These are phyloP conservation scores for Mamestra brassicae DNA, from an alignment of 2,888 invertebrate genomes.

Conservation along the genomic window DNA sequence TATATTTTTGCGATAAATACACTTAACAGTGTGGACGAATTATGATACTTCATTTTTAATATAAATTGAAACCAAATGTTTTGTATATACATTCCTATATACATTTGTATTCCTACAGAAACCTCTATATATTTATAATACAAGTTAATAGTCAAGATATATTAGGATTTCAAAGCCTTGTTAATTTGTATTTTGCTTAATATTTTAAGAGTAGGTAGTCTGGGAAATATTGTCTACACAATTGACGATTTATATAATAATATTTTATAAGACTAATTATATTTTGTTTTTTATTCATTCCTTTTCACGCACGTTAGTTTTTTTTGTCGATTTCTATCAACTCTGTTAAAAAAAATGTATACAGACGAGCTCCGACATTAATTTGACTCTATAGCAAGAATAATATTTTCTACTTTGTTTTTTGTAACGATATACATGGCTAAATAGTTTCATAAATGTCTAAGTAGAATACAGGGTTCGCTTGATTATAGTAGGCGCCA, in stretches of 20 bases:
- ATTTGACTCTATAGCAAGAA: slow-evolving; percentile 37
- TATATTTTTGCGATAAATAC: slow-evolving; percentile 77
- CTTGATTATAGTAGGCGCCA: no score
- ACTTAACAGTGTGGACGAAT: slow-evolving; percentile 86
- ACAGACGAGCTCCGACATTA: slow-evolving; percentile 13
- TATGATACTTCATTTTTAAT: slow-evolving; percentile 79
- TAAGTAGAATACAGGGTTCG: slow-evolving; percentile 45
- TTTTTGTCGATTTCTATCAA: background rate
- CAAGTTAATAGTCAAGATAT: slow-evolving; percentile 56
- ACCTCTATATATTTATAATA: slow-evolving; percentile 52
- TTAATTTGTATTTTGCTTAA: slow-evolving; percentile 64
- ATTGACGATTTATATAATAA: slow-evolving; percentile 78
- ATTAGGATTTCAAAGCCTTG: slow-evolving; percentile 59
- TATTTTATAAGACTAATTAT: slow-evolving; percentile 47
- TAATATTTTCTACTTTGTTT: slow-evolving; percentile 39
- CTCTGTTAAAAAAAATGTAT: slow-evolving; percentile 1
- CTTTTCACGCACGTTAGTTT: slow-evolving; percentile 3
- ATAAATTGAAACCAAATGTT: slow-evolving; percentile 39
- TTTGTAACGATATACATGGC: slow-evolving; percentile 40
- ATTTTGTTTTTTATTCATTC: slow-evolving; percentile 18
- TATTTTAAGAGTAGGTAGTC: slow-evolving; percentile 59
- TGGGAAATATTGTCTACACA: slow-evolving; percentile 86
- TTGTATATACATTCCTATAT: slow-evolving; percentile 63
- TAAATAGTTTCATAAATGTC: slow-evolving; percentile 41
- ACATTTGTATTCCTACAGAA: slow-evolving; percentile 59